Evolutionary conservation across 2,888 invertebrate genomes (phyloP).

Genomic region (Alviniconcha strummeri): DNA sequence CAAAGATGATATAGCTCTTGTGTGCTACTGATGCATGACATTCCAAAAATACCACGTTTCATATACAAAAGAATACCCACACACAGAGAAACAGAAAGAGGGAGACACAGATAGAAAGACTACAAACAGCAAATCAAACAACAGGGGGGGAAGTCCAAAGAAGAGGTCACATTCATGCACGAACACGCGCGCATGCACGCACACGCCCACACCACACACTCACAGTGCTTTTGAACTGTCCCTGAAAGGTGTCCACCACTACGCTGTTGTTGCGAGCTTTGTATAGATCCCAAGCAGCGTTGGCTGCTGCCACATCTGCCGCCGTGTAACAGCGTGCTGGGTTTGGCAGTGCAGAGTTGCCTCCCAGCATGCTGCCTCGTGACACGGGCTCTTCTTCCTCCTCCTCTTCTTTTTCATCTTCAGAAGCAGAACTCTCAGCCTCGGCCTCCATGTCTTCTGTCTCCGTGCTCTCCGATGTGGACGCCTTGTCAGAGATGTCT

Average conservation of each 20-base stretch:
- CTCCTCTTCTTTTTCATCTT: constrained; percentile 48
- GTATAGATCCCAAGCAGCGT: constrained; percentile 77
- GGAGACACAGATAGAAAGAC: no score
- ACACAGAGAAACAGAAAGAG: no score
- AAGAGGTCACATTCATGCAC: no score
- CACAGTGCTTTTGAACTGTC: constrained; percentile 81
- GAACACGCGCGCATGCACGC: no score
- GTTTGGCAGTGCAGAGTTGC: constrained; percentile 37
- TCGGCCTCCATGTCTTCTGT: constrained; percentile 45
- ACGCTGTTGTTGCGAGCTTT: constrained; percentile 78
- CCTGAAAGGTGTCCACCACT: constrained; percentile 80
- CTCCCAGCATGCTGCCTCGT: constrained; percentile 38
- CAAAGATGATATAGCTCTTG: no score
- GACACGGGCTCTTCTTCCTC: constrained; percentile 47
- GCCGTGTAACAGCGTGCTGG: constrained; percentile 18
- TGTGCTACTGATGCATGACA: no score
- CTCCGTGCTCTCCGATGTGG: constrained; percentile 39
- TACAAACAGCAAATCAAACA: no score
- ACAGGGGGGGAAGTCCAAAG: no score
- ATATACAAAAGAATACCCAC: no score
- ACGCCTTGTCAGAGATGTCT: constrained; percentile 39
- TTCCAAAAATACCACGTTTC: no score
- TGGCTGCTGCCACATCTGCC: constrained; percentile 40
- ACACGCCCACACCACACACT: constrained; percentile 46
- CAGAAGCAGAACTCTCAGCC: constrained; percentile 34